Evolutionary conservation across 2,888 invertebrate genomes (phyloP), one percentile per base, ranked within the genome.

Genomic region (Liodrosophila aerea): DNA sequence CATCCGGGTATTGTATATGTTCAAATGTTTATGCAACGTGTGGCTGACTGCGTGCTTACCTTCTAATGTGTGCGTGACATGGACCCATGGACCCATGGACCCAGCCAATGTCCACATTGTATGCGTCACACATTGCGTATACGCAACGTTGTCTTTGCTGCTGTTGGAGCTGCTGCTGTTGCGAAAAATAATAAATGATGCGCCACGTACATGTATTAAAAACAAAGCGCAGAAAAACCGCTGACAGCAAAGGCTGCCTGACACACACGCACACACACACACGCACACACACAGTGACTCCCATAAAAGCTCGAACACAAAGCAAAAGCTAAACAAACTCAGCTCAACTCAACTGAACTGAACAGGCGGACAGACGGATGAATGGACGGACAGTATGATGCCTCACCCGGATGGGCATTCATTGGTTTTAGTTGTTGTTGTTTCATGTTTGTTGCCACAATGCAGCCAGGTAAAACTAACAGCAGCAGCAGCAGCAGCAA

Each of bases 21-120:
- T 73, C 65, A 73, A 80, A 83, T 83, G 83, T 78, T 83, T 78
- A 83, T 76, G 80, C 73, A 83, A 76, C 73, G 83, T 83, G 80
- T 49, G 63, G 65, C 76, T 63, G 59, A 69, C 44, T 53, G 78
- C 84, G 81, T 83, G 78, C 74, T 76, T 72, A 72, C 74, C 77
- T 80, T 64, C 77, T 76, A 76, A 80, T 80, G 69, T 80, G 84
- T 74, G 76, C 78, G 78, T 78, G 78, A 83, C 80, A 80, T 68
- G 76, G 59, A 71, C 64, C 78, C 78, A 54, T 52, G 73, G 58
- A n/a, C 68, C 72, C 62, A 63, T 40, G 33, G 15, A 30, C 46
- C 39, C 13, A n/a, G 22, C 47, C 7, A 2, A n/a, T 4, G 15
- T 15, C 9, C 13, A 9, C 11, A 22, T 11, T 15, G 47, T 43